Percentiles rank a stretch among this genome's conserved stretches.
These are phyloP conservation scores for Verasper variegatus DNA, from an alignment of 2,113 vertebrate species.

Conservation along the genomic window DNA sequence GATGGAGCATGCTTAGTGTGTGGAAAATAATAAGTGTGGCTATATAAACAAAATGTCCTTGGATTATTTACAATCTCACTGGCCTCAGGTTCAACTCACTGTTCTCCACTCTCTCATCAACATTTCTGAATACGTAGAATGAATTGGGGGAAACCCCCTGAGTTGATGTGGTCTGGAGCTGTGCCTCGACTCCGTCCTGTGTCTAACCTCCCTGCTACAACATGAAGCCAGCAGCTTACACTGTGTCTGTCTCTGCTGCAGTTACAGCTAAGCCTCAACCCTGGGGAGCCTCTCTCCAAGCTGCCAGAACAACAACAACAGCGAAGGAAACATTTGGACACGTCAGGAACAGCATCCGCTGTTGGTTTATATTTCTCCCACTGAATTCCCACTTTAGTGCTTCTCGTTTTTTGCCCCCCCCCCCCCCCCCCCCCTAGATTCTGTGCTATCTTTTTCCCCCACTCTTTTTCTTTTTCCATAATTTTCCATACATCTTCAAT, in stretches of 20 bases:
- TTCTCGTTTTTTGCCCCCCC: not conserved
- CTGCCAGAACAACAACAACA: slow-evolving; percentile 62
- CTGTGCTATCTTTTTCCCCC: not conserved
- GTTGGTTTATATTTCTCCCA: slow-evolving; percentile 31
- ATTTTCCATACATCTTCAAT: not conserved
- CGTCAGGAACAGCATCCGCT: slow-evolving; percentile 38
- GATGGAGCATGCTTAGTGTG: too few species aligned
- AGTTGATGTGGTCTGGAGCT: slow-evolving; percentile 42
- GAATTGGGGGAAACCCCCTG: slow-evolving; percentile 18
- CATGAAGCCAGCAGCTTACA: slow-evolving; percentile 52
- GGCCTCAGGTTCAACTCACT: too few species aligned
- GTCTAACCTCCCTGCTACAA: slow-evolving; percentile 55
- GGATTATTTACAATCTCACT: too few species aligned
- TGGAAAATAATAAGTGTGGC: not conserved
- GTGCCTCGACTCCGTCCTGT: slow-evolving; percentile 32
- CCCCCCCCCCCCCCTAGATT: not conserved
- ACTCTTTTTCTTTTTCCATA: not conserved
- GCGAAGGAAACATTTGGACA: slow-evolving; percentile 60
- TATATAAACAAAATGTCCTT: not conserved
- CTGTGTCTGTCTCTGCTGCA: slow-evolving; percentile 58
- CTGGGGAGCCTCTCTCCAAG: slow-evolving; percentile 55
- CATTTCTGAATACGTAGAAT: too few species aligned
- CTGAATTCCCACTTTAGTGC: slow-evolving; percentile 24
- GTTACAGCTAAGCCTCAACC: slow-evolving; percentile 61
- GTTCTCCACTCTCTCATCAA: too few species aligned